Percentiles rank a stretch among this genome's conserved stretches.
phyloP scores from a whole-genome alignment of 2,113 vertebrate species.

The Melanerpes formicivorus region DNA sequence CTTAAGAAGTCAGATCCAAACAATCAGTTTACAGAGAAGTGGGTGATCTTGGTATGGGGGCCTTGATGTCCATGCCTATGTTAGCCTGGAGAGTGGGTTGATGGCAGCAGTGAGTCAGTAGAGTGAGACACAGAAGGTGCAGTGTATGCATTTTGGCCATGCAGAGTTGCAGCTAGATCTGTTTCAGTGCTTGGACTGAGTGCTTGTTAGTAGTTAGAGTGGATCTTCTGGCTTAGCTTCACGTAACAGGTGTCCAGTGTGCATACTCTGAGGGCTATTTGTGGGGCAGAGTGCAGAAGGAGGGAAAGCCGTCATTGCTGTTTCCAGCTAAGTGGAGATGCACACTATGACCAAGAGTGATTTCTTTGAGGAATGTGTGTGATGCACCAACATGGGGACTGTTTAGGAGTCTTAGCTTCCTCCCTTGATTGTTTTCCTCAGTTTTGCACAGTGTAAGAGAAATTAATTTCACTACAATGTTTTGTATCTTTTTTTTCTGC shows the following conservation, averaged over 20 bases:
- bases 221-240: not conserved
- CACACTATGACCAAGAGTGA: not conserved
- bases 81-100: too few species aligned
- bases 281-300: not conserved
- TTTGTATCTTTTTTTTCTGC: not conserved
- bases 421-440: not conserved
- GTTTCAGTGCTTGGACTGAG: not conserved
- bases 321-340: not conserved
- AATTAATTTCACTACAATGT: not conserved
- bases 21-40: not conserved
- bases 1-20: not conserved
- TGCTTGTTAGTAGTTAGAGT: not conserved
- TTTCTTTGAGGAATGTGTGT: not conserved
- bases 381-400: too few species aligned
- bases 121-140: fast-evolving
- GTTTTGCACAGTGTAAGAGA: not conserved
- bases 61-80: fast-evolving
- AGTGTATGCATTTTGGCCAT: not conserved
- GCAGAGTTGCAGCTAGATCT: not conserved
- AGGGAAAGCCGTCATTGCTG: not conserved
- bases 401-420: not conserved
- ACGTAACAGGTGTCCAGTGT: not conserved
- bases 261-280: not conserved
- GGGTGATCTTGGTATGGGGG: not conserved
- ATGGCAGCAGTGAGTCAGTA: not conserved